phyloP scores from a whole-genome alignment of 2,797 vertebrate genomes.

The Loriculus beryllinus region DNA sequence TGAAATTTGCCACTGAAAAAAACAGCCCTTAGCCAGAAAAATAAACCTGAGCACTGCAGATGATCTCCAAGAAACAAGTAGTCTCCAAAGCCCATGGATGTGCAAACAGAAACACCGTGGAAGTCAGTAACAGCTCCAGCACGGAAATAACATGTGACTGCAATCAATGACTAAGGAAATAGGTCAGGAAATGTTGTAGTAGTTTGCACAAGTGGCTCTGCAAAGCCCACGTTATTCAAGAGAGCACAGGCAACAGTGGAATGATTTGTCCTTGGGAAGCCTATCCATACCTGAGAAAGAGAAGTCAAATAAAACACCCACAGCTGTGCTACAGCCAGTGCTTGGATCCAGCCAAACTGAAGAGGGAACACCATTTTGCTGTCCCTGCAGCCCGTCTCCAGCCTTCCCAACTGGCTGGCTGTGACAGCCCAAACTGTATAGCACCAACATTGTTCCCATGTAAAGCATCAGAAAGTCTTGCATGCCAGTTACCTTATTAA shows the following conservation, averaged over 20 bases:
- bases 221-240: neutral
- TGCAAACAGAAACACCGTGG: neutral
- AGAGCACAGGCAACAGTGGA: fast-evolving
- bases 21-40: neutral
- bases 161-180: neutral
- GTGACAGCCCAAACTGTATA: neutral
- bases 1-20: neutral
- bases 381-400: neutral
- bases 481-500: conserved; percentile 81
- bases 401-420: neutral
- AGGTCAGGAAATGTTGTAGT: neutral
- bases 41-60: neutral
- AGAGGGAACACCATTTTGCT: neutral
- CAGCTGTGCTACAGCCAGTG: neutral
- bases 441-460: neutral
- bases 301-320: neutral
- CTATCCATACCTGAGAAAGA: neutral
- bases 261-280: neutral
- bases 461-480: neutral
- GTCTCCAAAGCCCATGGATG: neutral
- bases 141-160: neutral
- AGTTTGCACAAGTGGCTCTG: neutral
- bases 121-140: neutral
- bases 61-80: neutral
- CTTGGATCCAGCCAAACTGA: neutral